Evolutionary conservation across 2,797 vertebrate species (phyloP), one percentile per base, ranked within the genome.

Genomic region (Centropyge bicolor): DNA sequence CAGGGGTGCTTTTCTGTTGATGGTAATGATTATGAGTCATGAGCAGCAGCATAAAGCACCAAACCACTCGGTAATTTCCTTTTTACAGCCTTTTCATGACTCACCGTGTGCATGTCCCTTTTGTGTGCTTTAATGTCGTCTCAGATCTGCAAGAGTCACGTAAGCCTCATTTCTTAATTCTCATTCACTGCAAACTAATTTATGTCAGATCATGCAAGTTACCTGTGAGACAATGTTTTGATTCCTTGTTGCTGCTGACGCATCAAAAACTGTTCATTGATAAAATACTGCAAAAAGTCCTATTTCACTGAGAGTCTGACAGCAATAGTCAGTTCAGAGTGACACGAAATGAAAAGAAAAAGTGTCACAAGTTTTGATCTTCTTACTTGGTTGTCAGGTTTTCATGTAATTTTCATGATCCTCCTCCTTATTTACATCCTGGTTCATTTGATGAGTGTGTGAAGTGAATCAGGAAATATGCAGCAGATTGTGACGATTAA

Each of bases 31-130:
- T 62, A 27, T 67, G 61, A 85, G 64, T 81, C 76, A 65, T 51
- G 38, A 78, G 70, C 64, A 35, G 81, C 57, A n/a, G 40, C 63
- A 54, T 73, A 52, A 77, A 83, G 75, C 71, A 74, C 43, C 65
- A 68, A 62, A 60, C 10, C 36, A 67, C 54, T 51, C 11, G 20
- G 8, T 63, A 10, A 77, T 62, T 49, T 76, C 43, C 20, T 60
- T 71, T 72, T 52, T 57, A 35, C 7, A 8, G 52, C 3, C 6
- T 61, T 65, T 19, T 77, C 43, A 63, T n/a, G 45, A 73, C 45
- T 76, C n/a, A 22, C 48, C 17, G 65, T 79, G 45, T 59, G 40
- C 46, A 46, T 56, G 61, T 82, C 13, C 51, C n/a, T 36, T 59
- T 66, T 51, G 5, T 80, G 62, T 46, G 38, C 60, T 78, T 74